Evolutionary conservation across 2,888 invertebrate genomes (phyloP), one percentile per base, ranked within the genome.

Genomic region (Cheilosia vernalis): DNA sequence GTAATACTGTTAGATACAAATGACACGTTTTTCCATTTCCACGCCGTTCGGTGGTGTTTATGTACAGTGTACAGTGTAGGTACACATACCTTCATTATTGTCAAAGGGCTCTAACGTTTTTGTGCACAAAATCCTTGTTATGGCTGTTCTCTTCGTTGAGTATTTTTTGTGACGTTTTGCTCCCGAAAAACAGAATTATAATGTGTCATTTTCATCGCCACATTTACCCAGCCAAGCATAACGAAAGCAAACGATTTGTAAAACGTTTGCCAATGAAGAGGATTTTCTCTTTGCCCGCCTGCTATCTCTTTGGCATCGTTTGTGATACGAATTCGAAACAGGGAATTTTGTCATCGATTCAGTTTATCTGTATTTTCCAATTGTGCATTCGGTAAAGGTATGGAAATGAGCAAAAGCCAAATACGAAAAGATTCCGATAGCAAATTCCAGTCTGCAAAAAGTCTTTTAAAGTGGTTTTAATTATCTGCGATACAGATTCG

Each of bases 171-270:
- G 53, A 37, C 40, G 40, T 64, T 49, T 42, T 33, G 49, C n/a
- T 33, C 33, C 30, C 37, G 9, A 17, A 37, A 40, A 66, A 40
- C 64, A 33, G 49, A 49, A 64, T 49, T 51, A 24, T 37, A 66
- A 66, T 37, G 51, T 66, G 40, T 53, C 64, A 51, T 51, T 51
- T 24, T n/a, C 64, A 53, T 49, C 19, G 33, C 19, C 33, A 53
- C 49, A 6, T 37, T 53, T 40, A 66, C 19, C 9, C 51, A 66
- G 24, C 51, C 64, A 37, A 33, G 51, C 40, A 33, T 53, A n/a
- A 7, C 37, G 10, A 51, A 64, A 53, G 51, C 51, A 53, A 53
- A 51, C 64, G 51, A 66, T 66, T 51, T 66, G 51, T 66, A 40
- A 66, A 66, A 53, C 64, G 64, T 37, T 64, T 64, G 51, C 6